Base-by-base conservation (phyloP, 2,888 invertebrate species). In the Aleiodes alternator region DNA sequence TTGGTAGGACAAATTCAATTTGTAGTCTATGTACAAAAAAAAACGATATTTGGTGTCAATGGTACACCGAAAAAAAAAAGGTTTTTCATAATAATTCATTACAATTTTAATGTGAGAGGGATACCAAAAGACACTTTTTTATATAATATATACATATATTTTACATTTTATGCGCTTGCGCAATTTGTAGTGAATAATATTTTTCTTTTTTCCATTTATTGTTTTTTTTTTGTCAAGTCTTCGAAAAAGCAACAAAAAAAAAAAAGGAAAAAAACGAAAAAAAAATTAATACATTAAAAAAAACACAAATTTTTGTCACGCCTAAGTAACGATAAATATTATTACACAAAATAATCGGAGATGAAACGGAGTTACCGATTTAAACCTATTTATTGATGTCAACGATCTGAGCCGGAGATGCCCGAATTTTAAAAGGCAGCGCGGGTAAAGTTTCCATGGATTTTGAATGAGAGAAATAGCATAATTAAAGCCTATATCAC, bases 51-150 rank as follows among this genome's bases (percentile, higher is more conserved):
- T 50, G 48, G 71, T 50, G 56, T 71, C 11, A 50, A 53, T 29
- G 61, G 14, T 38, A 43, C 61, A 61, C 61, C 43, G 38, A 34
- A 61, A 61, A 61, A 61, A 23, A 23, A 61, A 61, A 61, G 38
- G 61, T 61, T 61, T 64, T 64, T 16, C 43, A 43, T 43, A 9
- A 55, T 55, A 55, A 55, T 64, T 64, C 64, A 72, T 72, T 51
- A 61, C 64, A 50, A 50, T 69, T 53, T 56, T 34, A 38, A 56
- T 75, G 64, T 75, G 78, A 81, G 79, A 78, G 78, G 68, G 76
- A 75, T 81, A 84, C 82, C 81, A 82, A 82, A 82, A 82, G 80
- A 83, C 81, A 81, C 79, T 80, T 84, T 84, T 83, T 80, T 80
- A 80, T 80, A 79, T 76, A 70, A 76, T 64, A 56, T 69, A 75